Base-by-base conservation (phyloP, 2,797 vertebrate species). In the Pelobates cultripes region DNA sequence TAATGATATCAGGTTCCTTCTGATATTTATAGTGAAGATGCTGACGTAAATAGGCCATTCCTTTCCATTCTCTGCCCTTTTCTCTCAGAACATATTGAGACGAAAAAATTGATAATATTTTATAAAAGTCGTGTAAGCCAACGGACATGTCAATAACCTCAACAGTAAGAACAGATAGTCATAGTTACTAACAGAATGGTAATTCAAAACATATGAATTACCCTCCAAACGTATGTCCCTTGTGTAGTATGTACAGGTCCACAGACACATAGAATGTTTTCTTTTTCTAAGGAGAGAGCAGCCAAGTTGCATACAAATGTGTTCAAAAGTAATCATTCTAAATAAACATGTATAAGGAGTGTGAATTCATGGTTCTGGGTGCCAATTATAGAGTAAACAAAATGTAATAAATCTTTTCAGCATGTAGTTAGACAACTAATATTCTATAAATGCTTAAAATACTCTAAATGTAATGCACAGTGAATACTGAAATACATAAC, bases 311-410 rank as follows among this genome's bases (percentile, higher is more conserved):
- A 43, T 12, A 68, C 40, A 68, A 68, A 42, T 68, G 40, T 68
- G 13, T 68, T 68, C 66, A 68, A 64, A 64, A 64, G 61, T 64
- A 64, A 64, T 64, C 61, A 64, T 64, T 40, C 61, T 64, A 64
- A 64, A 64, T 64, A 64, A 64, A 64, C 61, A 64, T 64, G 1
- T 64, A 64, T 64, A 40, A 64, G 61, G 9, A 64, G 17, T 28
- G 61, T 41, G 61, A 64, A 64, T 64, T 64, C 61, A 64, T 64
- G 61, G 61, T 64, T n/a, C 61, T 64, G 9, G 61, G 61, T 40
- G 61, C 61, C 61, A 64, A 64, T 64, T 64, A 64, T 64, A 28
- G 28, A 64, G 61, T 64, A 64, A 64, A 64, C 61, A 64, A 40
- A 64, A 64, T 64, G 61, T 64, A 7, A 64, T 64, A 64, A 64